Evolutionary conservation across 2,113 vertebrate genomes (phyloP), one percentile per base, ranked within the genome.

Genomic region (Hyaena hyaena): DNA sequence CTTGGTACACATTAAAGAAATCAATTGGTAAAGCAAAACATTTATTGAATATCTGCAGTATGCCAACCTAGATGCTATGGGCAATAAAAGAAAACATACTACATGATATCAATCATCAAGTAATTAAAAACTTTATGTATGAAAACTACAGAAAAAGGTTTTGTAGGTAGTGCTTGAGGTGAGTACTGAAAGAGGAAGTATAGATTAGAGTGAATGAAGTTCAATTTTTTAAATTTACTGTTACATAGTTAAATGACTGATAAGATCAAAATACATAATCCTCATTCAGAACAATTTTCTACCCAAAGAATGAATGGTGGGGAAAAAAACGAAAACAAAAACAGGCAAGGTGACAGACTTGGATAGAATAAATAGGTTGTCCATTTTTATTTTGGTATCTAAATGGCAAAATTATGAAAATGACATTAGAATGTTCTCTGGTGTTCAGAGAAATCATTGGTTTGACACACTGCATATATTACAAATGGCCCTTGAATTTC

Each of bases 1-100:
- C 58, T 83, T 93, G 65, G 66, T 93, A 94, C n/a, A n/a, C 85
- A 88, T 93, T 97, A 88, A 96, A 95, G 39, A 93, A 97, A 94
- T 39, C 58, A 97, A 96, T n/a, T 96, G 92, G 77, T 69, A 95
- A 87, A 96, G 80, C 50, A 93, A 84, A 94, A 50, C 53, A 43
- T 90, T 79, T 77, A 93, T 85, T 95, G 71, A 96, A 48, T 85
- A 94, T 26, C 76, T 95, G 73, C 4, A 81, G 53, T 76, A 66
- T 94, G 76, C 55, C 92, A 96, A 98, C 35, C n/a, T 95, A 89
- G 31, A 96, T 76, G 69, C 43, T 89, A 92, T 65, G 35, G 31
- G 53, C 61, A 94, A 88, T 77, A 79, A 85, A 95, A 89, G 39
- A 95, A 97, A 95, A 79, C 31, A 96, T 50, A 68, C 65, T 90